Conservation (phyloP, 2,888 invertebrate species). For the Tipula vernalis region DNA sequence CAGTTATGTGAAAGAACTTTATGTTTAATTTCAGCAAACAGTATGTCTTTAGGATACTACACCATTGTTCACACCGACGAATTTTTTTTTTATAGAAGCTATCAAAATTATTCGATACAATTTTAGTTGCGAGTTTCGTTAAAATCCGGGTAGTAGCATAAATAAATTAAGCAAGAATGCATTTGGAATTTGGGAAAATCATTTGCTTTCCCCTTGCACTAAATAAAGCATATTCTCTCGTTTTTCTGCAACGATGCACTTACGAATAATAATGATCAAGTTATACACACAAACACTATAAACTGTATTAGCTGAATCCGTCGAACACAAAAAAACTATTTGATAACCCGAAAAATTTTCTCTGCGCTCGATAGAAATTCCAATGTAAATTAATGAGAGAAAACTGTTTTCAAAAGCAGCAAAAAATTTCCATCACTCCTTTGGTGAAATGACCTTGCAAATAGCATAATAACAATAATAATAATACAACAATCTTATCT, state of each 20-base stretch:
- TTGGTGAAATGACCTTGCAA: background rate
- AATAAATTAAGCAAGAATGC: background rate
- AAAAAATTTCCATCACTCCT: background rate
- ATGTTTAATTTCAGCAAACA: no score
- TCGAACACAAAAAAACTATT: background rate
- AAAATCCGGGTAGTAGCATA: background rate
- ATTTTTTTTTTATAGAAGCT: no score
- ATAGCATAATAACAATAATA: background rate
- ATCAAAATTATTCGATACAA: no score
- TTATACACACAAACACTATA: background rate
- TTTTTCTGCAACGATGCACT: background rate
- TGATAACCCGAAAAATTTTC: background rate
- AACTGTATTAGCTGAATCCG: background rate
- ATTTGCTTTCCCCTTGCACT: background rate
- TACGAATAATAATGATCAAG: background rate
- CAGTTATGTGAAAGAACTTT: no score
- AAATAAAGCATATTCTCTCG: background rate
- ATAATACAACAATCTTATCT: background rate
- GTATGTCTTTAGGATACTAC: no score
- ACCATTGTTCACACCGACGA: no score
- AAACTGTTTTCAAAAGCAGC: background rate
- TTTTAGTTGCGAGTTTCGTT: background rate
- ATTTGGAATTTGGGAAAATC: background rate
- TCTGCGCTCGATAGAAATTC: background rate
- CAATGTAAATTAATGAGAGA: background rate